Percentiles rank a stretch among this genome's conserved stretches.
Evolutionary conservation across 2,888 invertebrate species (phyloP).

Genomic region (Lochmaea capreae): DNA sequence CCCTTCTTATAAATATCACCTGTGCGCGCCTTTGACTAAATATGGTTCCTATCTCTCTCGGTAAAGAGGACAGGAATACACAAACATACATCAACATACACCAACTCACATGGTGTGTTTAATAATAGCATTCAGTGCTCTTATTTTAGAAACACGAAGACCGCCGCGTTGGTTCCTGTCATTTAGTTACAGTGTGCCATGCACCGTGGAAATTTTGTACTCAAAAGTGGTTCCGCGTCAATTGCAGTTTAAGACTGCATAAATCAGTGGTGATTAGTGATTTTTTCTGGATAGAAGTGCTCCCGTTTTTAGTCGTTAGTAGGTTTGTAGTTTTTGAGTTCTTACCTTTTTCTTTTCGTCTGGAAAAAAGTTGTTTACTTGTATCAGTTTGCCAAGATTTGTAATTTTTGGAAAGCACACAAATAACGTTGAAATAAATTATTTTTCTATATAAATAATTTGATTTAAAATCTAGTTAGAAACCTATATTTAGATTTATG

Average conservation of each 20-base stretch:
- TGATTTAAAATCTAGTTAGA: too few species aligned
- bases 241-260: background rate
- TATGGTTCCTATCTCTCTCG: conserved; percentile 47
- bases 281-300: conserved; percentile 2
- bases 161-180: conserved; percentile 18
- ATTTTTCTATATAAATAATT: background rate
- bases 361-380: conserved; percentile 16
- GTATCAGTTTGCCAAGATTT: background rate
- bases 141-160: conserved; percentile 26
- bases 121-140: conserved; percentile 28
- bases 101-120: conserved; percentile 29
- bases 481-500: too few species aligned
- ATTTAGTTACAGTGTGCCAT: background rate
- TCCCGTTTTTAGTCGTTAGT: background rate
- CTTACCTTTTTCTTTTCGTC: background rate
- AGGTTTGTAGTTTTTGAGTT: background rate
- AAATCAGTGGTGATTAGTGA: background rate
- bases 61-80: conserved; percentile 48
- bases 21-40: conserved; percentile 43
- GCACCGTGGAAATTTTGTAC: background rate
- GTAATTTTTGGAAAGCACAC: background rate
- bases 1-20: conserved; percentile 17
- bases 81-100: conserved; percentile 27
- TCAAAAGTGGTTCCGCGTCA: background rate
- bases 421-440: background rate